A percentile compares a stretch with the other conserved stretches of the same genome.
Evolutionary conservation across 2,797 vertebrate species (phyloP).

Genomic region (Girardinus metallicus): DNA sequence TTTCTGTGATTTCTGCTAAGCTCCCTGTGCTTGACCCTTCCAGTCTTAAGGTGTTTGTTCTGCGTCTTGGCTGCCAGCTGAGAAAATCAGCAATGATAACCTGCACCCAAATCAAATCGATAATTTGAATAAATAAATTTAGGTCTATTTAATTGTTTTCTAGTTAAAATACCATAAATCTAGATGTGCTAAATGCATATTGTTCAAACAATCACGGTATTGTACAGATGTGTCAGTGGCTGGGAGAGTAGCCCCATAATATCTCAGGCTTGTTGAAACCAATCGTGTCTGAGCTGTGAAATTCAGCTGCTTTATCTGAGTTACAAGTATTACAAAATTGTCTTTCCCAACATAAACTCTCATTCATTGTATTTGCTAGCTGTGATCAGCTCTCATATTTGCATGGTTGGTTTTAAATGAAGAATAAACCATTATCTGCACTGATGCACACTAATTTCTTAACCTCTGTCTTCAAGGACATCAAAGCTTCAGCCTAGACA

Average conservation of each 20-base stretch:
- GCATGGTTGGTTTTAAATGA: too few species aligned
- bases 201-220: background rate
- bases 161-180: background rate
- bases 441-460: background rate
- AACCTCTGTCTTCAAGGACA: background rate
- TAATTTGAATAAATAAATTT: background rate
- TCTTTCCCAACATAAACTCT: background rate
- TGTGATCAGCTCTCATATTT: background rate
- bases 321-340: background rate
- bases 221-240: background rate
- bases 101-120: background rate
- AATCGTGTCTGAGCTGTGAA: background rate
- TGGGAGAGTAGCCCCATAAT: background rate
- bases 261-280: background rate
- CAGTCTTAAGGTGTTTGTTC: background rate
- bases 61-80: background rate
- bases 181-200: background rate
- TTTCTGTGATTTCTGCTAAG: background rate
- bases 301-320: background rate
- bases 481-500: background rate
- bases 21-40: background rate
- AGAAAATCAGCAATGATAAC: background rate
- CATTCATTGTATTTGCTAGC: background rate
- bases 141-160: background rate
- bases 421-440: slow-evolving; percentile 1